A percentile compares a stretch with the other conserved stretches of the same genome.
Conservation (phyloP, 1,140 invertebrate species). For the Drosophila ficusphila region DNA sequence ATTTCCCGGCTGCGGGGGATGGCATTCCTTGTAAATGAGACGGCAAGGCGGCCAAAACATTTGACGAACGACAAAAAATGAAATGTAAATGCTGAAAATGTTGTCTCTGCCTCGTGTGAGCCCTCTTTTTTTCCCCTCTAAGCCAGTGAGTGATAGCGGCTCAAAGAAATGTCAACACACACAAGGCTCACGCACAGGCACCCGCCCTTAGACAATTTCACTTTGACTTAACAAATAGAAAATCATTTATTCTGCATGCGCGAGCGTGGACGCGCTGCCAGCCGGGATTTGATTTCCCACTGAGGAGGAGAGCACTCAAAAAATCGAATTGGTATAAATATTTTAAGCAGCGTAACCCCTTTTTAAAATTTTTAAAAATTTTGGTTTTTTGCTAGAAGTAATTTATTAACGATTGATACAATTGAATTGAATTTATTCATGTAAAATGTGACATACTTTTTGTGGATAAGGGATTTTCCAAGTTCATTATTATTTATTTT, state of each 20-base stretch:
- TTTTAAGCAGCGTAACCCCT: no score
- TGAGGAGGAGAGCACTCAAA: conserved; percentile 10
- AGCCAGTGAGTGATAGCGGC: conserved; percentile 73
- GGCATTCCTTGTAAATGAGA: conserved; percentile 65
- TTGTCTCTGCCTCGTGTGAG: conserved; percentile 56
- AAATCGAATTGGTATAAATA: background rate
- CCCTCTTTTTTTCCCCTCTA: conserved; percentile 11
- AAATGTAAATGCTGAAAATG: conserved; percentile 71
- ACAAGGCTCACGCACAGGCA: conserved; percentile 54
- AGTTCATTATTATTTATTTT: no score
- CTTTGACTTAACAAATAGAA: conserved; percentile 82
- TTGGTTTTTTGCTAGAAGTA: background rate
- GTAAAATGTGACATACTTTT: no score
- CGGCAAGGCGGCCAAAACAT: conserved; percentile 40
- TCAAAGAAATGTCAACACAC: conserved; percentile 80
- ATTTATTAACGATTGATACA: no score
- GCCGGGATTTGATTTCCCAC: conserved; percentile 61
- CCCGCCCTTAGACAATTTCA: conserved; percentile 61
- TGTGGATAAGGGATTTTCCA: no score
- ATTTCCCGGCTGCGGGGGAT: conserved; percentile 5
- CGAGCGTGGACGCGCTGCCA: conserved; percentile 44
- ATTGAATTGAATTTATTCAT: no score
- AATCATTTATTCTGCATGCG: conserved; percentile 80
- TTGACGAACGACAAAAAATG: conserved; percentile 65
- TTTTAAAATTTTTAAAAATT: background rate